Conservation (phyloP, 2,888 invertebrate species). For the Shargacucullia verbasci region DNA sequence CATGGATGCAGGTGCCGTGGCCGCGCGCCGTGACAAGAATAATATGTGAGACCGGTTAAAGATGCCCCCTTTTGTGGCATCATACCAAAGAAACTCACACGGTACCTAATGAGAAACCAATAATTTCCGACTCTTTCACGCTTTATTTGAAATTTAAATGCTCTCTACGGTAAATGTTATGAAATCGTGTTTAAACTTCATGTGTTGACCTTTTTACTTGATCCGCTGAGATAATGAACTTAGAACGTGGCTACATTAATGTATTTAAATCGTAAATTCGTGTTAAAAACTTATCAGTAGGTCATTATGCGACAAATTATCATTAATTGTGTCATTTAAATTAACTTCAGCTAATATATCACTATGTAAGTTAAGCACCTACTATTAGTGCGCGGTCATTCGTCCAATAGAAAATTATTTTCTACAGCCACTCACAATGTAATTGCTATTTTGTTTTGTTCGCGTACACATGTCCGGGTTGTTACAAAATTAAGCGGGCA, state of each 20-base stretch:
- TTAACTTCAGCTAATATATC: conserved; percentile 24
- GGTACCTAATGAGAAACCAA: conserved; percentile 62
- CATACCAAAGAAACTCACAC: conserved; percentile 64
- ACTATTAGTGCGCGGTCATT: conserved; percentile 41
- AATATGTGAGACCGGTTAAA: conserved; percentile 77
- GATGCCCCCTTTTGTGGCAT: conserved; percentile 73
- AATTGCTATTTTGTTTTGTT: conserved; percentile 57
- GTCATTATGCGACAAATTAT: conserved; percentile 28
- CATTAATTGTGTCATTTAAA: conserved; percentile 29
- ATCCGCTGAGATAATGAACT: conserved; percentile 30
- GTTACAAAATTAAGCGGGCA: conserved; percentile 61
- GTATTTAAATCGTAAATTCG: conserved; percentile 29
- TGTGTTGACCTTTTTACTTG: conserved; percentile 46
- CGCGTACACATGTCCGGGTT: conserved; percentile 56
- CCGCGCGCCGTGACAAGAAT: conserved; percentile 81
- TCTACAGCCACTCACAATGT: conserved; percentile 44
- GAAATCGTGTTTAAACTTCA: conserved; percentile 48
- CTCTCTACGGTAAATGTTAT: conserved; percentile 56
- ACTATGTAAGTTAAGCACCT: conserved; percentile 9
- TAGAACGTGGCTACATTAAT: conserved; percentile 23
- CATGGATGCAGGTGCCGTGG: conserved; percentile 82
- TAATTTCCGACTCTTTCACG: conserved; percentile 67
- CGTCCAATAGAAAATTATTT: conserved; percentile 56
- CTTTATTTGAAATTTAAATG: conserved; percentile 74
- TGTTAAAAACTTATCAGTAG: conserved; percentile 17